These are phyloP conservation scores for Drosophila yooni DNA, from an alignment of 2,888 invertebrate species.

Conservation along the genomic window DNA sequence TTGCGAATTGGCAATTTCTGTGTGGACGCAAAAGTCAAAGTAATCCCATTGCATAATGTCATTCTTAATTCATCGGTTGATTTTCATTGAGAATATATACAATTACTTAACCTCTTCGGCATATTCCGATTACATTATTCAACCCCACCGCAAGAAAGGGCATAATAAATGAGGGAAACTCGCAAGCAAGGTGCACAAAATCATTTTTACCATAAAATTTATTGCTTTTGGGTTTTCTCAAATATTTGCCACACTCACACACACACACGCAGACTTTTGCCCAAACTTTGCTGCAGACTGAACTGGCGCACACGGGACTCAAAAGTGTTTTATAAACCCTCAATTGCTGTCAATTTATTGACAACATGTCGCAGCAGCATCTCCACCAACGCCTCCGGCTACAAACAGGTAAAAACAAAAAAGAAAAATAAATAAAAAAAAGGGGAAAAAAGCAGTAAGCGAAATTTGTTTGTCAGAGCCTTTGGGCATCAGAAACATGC, in stretches of 20 bases:
- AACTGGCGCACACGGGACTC: conserved; percentile 30
- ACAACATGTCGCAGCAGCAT: conserved; percentile 72
- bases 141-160: conserved; percentile 5
- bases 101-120: background rate
- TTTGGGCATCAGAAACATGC: conserved; percentile 54
- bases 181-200: conserved; percentile 63
- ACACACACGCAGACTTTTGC: conserved; percentile 1
- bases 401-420: conserved; percentile 30
- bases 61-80: background rate
- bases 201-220: conserved; percentile 76
- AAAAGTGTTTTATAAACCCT: conserved; percentile 79
- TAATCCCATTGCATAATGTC: background rate
- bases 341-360: conserved; percentile 82
- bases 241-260: conserved; percentile 38
- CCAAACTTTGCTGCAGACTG: conserved; percentile 21
- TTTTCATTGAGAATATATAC: background rate
- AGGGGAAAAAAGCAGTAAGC: conserved; percentile 27
- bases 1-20: background rate
- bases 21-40: background rate
- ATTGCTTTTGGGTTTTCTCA: conserved; percentile 68
- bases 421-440: conserved; percentile 33
- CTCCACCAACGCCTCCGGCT: conserved; percentile 57
- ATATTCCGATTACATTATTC: background rate
- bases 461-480: conserved; percentile 71
- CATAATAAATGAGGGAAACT: conserved; percentile 39